Percentiles rank a stretch among this genome's conserved stretches.
These are phyloP conservation scores for Mylabris sibirica DNA, from an alignment of 2,888 invertebrate species.

Conservation along the genomic window DNA sequence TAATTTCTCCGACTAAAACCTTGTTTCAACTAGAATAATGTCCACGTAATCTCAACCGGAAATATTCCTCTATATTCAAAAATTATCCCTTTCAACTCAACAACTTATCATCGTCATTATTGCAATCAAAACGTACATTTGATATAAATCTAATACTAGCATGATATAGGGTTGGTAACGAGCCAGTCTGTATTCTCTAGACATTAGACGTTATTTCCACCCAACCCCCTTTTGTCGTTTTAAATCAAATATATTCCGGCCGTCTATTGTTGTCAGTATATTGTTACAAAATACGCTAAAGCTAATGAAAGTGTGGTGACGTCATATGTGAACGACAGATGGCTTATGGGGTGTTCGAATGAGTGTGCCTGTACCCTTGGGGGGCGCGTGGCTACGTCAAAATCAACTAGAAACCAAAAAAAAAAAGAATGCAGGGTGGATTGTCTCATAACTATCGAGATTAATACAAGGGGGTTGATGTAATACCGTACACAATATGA, in stretches of 20 bases:
- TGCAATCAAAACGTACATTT: neutral
- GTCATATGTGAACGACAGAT: slow-evolving; percentile 39
- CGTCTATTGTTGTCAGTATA: slow-evolving; percentile 33
- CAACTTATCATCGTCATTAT: neutral
- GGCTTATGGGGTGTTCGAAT: slow-evolving; percentile 32
- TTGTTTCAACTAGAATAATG: neutral
- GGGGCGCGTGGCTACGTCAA: slow-evolving; percentile 34
- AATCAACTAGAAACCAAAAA: slow-evolving; percentile 8
- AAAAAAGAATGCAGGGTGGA: neutral
- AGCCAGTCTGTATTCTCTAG: slow-evolving; percentile 24
- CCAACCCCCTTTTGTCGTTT: slow-evolving; percentile 29
- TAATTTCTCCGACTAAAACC: neutral
- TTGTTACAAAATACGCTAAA: slow-evolving; percentile 37
- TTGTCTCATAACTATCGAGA: neutral
- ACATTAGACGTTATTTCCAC: neutral
- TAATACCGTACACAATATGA: neutral
- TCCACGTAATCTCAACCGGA: neutral
- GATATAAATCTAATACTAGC: slow-evolving; percentile 34
- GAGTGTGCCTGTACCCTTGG: slow-evolving; percentile 31
- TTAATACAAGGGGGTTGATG: neutral
- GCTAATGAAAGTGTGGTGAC: slow-evolving; percentile 42
- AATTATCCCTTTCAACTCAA: neutral
- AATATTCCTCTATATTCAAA: neutral
- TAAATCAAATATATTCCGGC: slow-evolving; percentile 30
- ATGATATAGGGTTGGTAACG: slow-evolving; percentile 35